A percentile compares a stretch with the other conserved stretches of the same genome.
phyloP scores from a whole-genome alignment of 2,797 vertebrate genomes.

The Nasua narica region DNA sequence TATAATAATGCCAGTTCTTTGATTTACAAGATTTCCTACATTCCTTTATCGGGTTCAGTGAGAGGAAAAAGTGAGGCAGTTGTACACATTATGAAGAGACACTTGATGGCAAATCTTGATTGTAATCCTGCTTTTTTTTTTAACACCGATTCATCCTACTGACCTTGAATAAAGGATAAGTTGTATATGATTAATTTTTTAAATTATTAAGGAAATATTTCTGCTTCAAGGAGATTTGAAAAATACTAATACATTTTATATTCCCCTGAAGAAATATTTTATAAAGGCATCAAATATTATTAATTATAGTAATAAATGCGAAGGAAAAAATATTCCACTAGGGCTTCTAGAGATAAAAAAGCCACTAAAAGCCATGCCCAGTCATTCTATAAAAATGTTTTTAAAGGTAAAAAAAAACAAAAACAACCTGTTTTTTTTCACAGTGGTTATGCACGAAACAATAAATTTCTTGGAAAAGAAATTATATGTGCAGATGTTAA shows the following conservation, averaged over 20 bases:
- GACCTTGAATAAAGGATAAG: slow-evolving; percentile 28
- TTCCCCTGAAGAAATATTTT: slow-evolving; percentile 28
- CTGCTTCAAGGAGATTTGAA: slow-evolving; percentile 35
- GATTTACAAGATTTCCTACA: not conserved
- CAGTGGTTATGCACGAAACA: not conserved
- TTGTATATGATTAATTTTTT: slow-evolving; percentile 28
- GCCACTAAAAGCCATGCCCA: not conserved
- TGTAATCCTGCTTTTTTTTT: not conserved
- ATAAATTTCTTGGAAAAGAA: not conserved
- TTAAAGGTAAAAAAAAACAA: not conserved
- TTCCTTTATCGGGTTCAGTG: not conserved
- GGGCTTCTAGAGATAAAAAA: not conserved
- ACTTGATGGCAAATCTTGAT: not conserved
- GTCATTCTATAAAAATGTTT: not conserved
- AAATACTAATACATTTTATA: slow-evolving; percentile 37
- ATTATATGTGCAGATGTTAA: not conserved
- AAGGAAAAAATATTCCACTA: slow-evolving; percentile 22
- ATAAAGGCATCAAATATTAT: slow-evolving; percentile 56
- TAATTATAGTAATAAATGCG: slow-evolving; percentile 62
- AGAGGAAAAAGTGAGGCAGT: not conserved
- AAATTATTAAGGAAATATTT: slow-evolving; percentile 56
- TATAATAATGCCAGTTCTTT: not conserved
- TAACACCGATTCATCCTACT: not conserved
- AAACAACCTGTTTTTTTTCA: not conserved
- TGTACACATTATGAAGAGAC: not conserved